Evolutionary conservation across 1,140 invertebrate genomes (phyloP).

Genomic region (Dendrolimus kikuchii): DNA sequence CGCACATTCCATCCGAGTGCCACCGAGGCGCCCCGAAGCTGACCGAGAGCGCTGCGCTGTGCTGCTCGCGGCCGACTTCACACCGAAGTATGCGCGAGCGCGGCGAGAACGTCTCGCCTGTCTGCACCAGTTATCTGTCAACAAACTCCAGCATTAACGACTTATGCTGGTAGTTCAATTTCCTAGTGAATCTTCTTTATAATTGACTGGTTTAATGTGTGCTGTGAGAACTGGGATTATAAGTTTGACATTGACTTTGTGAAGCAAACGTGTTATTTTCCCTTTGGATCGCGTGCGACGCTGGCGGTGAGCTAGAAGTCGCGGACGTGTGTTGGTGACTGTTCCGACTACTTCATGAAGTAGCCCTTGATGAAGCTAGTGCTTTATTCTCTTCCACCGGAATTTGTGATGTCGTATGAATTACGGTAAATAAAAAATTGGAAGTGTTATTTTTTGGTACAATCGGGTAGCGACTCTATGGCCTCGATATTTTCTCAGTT

Average conservation of each 20-base stretch:
- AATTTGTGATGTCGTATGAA: constrained; percentile 45
- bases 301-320: constrained; percentile 44
- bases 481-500: constrained; percentile 48
- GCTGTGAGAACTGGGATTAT: constrained; percentile 36
- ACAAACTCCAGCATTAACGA: constrained; percentile 57
- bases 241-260: constrained; percentile 46
- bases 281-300: constrained; percentile 65
- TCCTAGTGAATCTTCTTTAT: constrained; percentile 42
- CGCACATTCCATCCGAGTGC: constrained; percentile 47
- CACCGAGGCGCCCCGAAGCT: constrained; percentile 39
- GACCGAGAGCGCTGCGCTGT: constrained; percentile 32
- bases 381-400: constrained; percentile 27
- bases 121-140: constrained; percentile 56
- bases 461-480: constrained; percentile 46
- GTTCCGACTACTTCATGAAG: constrained; percentile 53
- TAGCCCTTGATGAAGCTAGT: constrained; percentile 45
- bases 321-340: constrained; percentile 64
- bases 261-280: constrained; percentile 62
- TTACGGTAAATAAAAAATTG: constrained; percentile 54
- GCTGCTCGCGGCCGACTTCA: constrained; percentile 58
- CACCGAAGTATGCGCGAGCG: constrained; percentile 64
- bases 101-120: constrained; percentile 57
- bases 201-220: constrained; percentile 51
- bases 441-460: constrained; percentile 34
- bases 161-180: constrained; percentile 41